Conservation (phyloP, 2,888 invertebrate species). For the Hedya salicella region DNA sequence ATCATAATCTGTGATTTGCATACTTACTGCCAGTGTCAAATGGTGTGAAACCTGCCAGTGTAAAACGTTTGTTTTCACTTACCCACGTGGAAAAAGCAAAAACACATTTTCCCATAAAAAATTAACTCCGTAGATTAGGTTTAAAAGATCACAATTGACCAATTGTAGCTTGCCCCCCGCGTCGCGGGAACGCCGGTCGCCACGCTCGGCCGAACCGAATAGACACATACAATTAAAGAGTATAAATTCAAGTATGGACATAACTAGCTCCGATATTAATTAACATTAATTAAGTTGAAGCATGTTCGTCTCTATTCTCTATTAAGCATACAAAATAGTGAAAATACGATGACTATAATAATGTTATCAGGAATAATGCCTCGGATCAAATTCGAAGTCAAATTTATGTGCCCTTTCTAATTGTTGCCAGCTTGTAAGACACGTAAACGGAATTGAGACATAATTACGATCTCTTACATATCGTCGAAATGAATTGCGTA, state of each 20-base stretch:
- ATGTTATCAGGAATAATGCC: slow-evolving; percentile 49
- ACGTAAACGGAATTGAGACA: slow-evolving; percentile 28
- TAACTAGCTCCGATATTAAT: slow-evolving; percentile 67
- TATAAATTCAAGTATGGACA: slow-evolving; percentile 60
- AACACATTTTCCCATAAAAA: slow-evolving; percentile 14
- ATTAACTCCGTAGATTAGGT: slow-evolving; percentile 28
- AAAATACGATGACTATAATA: slow-evolving; percentile 46
- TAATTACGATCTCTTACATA: slow-evolving; percentile 33
- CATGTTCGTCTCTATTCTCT: slow-evolving; percentile 64
- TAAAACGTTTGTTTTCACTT: slow-evolving; percentile 6
- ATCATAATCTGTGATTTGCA: slow-evolving; percentile 17
- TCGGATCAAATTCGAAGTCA: slow-evolving; percentile 36
- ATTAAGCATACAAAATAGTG: slow-evolving; percentile 55
- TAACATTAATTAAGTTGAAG: slow-evolving; percentile 74
- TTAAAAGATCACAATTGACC: slow-evolving; percentile 41
- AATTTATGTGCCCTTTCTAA: slow-evolving; percentile 27
- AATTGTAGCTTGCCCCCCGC: slow-evolving; percentile 46
- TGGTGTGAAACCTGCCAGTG: too few species aligned
- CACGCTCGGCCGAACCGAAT: slow-evolving; percentile 49
- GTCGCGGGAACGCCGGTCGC: slow-evolving; percentile 43
- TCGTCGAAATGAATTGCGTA: slow-evolving; percentile 25
- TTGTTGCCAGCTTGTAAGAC: slow-evolving; percentile 18
- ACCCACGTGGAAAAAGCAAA: not conserved
- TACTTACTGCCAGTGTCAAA: slow-evolving; percentile 15
- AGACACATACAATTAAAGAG: slow-evolving; percentile 38